Evolutionary conservation across 2,797 vertebrate species (phyloP), one percentile per base, ranked within the genome.

Genomic region (Rhabdophis nuchalis): DNA sequence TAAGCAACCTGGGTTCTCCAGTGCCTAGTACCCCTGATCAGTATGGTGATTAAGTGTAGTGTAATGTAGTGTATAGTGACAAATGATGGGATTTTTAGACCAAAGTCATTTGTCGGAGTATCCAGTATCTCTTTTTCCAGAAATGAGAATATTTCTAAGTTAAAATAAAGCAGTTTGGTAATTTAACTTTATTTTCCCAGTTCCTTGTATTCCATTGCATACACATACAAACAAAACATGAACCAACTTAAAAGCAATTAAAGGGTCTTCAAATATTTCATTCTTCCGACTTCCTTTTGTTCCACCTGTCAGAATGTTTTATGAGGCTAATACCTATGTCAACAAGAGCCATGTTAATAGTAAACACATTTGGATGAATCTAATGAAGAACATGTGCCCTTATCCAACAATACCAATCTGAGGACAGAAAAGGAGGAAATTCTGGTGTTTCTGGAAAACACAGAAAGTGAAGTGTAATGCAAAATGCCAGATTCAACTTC

Each of bases 281-380:
- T 89, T 88, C 0, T 4, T 8, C 57, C 92, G 4, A 16, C 53
- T 68, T 54, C 32, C 27, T 89, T 93, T 64, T 0, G 58, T 92
- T 86, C 95, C 96, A 85, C 94, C 94, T 95, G 96, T 95, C 96
- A 82, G 53, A 36, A 88, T 94, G 95, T 53, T 96, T 96, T 96
- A 96, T 52, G 95, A 93, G 93, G 95, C 93, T 96, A 96, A 96
- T 95, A 95, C 89, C 89, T 94, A 94, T 96, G 96, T 94, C 95
- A 64, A 95, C 95, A 64, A 92, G 58, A 96, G 95, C 91, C 41
- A 95, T 72, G 96, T 93, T 96, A 91, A 95, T 36, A 85, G 92
- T 94, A 91, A 72, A 72, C 95, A 89, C 93, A 64, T 95, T 96
- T 41, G 77, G n/a, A 92, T n/a, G 25, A 85, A 29, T 72, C 92